A percentile compares a stretch with the other conserved stretches of the same genome.
phyloP scores from a whole-genome alignment of 2,888 invertebrate species.

The Mermis nigrescens region DNA sequence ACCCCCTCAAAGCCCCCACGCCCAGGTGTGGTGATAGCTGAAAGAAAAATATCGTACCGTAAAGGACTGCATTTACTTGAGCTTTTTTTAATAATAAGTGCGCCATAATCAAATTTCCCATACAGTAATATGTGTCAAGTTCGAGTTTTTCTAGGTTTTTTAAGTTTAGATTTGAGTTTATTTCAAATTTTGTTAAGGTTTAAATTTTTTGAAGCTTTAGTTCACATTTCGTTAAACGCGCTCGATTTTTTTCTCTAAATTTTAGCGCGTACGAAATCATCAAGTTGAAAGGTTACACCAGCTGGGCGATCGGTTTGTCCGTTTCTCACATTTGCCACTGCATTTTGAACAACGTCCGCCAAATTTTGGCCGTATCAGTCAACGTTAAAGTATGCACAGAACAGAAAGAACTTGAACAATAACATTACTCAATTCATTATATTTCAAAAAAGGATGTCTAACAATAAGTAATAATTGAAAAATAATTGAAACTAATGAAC shows the following conservation, averaged over 20 bases:
- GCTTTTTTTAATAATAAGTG: too few relatives aligned
- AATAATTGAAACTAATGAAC: too few relatives aligned
- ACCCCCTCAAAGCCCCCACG: too few relatives aligned
- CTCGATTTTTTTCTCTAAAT: slow-evolving; percentile 1
- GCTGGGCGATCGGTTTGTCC: slow-evolving; percentile 37
- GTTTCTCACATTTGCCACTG: slow-evolving; percentile 32
- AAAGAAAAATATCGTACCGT: too few relatives aligned
- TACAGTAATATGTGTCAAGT: too few relatives aligned
- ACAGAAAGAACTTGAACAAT: background rate
- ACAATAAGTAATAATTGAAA: too few relatives aligned
- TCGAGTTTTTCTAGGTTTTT: background rate
- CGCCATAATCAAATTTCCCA: too few relatives aligned
- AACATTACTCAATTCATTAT: background rate
- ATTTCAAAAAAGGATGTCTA: too few relatives aligned
- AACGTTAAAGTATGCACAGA: slow-evolving; percentile 28
- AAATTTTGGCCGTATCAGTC: slow-evolving; percentile 33
- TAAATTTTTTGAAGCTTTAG: slow-evolving; percentile 2
- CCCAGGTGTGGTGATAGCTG: too few relatives aligned
- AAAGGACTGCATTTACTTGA: too few relatives aligned
- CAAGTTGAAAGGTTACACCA: slow-evolving; percentile 37
- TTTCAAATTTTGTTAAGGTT: slow-evolving; percentile 4
- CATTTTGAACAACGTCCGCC: slow-evolving; percentile 33
- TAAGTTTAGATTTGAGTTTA: slow-evolving; percentile 1
- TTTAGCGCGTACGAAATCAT: slow-evolving; percentile 44
- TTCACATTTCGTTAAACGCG: background rate